phyloP scores from a whole-genome alignment of 1,140 invertebrate species.

The Sipha flava region DNA sequence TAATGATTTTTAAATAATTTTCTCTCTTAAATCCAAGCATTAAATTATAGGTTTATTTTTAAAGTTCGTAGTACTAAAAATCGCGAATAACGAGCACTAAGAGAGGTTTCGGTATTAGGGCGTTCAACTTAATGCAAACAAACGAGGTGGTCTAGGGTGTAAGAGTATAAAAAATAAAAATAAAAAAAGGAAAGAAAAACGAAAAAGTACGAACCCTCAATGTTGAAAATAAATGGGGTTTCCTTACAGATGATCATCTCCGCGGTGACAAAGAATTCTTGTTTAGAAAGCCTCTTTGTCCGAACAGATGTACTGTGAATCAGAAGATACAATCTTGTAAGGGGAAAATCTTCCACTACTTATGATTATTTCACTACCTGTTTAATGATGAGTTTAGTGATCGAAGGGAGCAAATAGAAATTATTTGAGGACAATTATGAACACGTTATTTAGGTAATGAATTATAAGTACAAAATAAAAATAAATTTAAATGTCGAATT shows the following conservation, averaged over 20 bases:
- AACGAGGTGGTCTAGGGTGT: background rate
- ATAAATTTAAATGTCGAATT: background rate
- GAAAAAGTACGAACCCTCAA: conserved; percentile 6
- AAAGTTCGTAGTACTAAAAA: background rate
- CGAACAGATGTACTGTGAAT: conserved; percentile 14
- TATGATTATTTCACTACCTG: background rate
- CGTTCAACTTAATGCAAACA: conserved; percentile 14
- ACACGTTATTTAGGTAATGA: background rate
- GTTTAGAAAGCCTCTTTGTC: conserved; percentile 24
- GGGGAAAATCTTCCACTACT: background rate
- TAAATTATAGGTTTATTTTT: background rate
- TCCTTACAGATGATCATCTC: conserved; percentile 16
- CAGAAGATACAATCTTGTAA: conserved; percentile 9
- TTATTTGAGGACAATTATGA: background rate
- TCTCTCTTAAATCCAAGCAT: background rate
- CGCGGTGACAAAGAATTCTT: conserved; percentile 15
- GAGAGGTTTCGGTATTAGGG: background rate
- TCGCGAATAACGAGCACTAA: background rate
- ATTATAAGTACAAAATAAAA: background rate
- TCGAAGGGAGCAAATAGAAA: background rate
- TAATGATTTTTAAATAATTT: background rate
- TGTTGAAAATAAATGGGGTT: conserved; percentile 31
- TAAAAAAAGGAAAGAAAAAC: background rate
- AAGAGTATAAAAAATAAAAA: background rate
- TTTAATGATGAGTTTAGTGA: background rate